phyloP scores from a whole-genome alignment of 2,888 invertebrate species.

The Schrankia costaestrigalis region DNA sequence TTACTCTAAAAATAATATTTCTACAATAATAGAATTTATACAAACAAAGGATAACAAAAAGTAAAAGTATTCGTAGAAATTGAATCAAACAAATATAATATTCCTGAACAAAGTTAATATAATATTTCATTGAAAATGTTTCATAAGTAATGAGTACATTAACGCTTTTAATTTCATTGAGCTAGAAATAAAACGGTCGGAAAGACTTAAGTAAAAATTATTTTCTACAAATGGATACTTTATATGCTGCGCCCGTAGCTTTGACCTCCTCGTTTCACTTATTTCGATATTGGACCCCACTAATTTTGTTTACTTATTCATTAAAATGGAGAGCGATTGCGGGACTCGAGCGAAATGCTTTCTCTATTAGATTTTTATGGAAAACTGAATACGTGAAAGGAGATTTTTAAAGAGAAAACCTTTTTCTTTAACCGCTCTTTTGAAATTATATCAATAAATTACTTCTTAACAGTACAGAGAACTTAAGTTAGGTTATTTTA shows the following conservation, averaged over 20 bases:
- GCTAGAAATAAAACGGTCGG: constrained; percentile 47
- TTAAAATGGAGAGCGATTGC: constrained; percentile 72
- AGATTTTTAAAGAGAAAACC: constrained; percentile 35
- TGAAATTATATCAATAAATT: constrained; percentile 30
- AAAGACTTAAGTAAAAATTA: constrained; percentile 52
- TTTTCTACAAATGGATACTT: constrained; percentile 61
- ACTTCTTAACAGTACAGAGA: constrained; percentile 7
- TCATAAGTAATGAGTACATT: constrained; percentile 36
- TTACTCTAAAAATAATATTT: too few species aligned
- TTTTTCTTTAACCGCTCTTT: constrained; percentile 26
- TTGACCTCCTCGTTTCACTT: constrained; percentile 68
- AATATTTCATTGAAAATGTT: not conserved
- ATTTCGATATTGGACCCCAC: constrained; percentile 72
- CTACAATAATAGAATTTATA: too few species aligned
- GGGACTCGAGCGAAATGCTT: constrained; percentile 52
- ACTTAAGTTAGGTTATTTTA: constrained; percentile 7
- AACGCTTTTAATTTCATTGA: constrained; percentile 42
- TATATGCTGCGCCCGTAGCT: constrained; percentile 64
- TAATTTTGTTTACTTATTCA: constrained; percentile 79
- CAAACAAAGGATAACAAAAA: too few species aligned
- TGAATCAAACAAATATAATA: too few species aligned
- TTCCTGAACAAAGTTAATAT: too few species aligned
- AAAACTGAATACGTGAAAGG: constrained; percentile 57
- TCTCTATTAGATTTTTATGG: constrained; percentile 68
- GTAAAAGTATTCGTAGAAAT: too few species aligned